These are phyloP conservation scores for Phymanthus crucifer DNA, from an alignment of 92 coral and sea anemone genomes.

Conservation along the genomic window DNA sequence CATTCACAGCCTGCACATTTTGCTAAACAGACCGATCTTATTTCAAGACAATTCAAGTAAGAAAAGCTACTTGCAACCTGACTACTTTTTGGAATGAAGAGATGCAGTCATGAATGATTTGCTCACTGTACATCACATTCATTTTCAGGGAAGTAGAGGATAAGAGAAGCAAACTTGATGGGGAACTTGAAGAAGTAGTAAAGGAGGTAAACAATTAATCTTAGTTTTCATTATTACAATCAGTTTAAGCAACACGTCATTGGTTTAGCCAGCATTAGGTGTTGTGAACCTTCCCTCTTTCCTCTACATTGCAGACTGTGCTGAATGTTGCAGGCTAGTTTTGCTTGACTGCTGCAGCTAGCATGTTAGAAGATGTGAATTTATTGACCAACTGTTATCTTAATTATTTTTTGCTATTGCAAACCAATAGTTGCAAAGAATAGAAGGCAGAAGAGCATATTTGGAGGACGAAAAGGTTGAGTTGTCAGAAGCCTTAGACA, in stretches of 20 bases:
- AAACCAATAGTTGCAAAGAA: slow-evolving; percentile 64
- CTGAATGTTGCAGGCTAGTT: too few species aligned
- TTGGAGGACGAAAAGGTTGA: slow-evolving; percentile 91
- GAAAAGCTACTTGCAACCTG: not conserved
- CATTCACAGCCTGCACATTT: slow-evolving; percentile 98
- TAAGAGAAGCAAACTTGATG: slow-evolving; percentile 74
- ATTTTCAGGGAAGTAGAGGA: slow-evolving; percentile 83
- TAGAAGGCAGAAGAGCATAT: slow-evolving; percentile 70
- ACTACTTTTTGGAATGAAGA: not conserved
- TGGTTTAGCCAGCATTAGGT: too few species aligned
- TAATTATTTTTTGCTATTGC: too few species aligned
- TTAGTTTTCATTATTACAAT: too few species aligned
- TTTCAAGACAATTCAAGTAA: slow-evolving; percentile 92
- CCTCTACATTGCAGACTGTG: too few species aligned
- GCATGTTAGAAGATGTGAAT: not conserved
- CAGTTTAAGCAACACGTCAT: not conserved
- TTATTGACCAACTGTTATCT: too few species aligned
- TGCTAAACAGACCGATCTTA: slow-evolving; percentile 87
- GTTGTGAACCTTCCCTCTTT: too few species aligned
- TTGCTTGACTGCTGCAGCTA: not conserved
- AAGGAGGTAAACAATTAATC: slow-evolving; percentile 65
- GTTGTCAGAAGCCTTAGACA: slow-evolving; percentile 89
- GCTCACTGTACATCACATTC: not conserved
- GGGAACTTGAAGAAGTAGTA: slow-evolving; percentile 77
- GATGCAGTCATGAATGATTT: not conserved